A percentile compares a stretch with the other conserved stretches of the same genome.
Conservation (phyloP, 2,888 invertebrate genomes). For the Tillus elongatus region DNA sequence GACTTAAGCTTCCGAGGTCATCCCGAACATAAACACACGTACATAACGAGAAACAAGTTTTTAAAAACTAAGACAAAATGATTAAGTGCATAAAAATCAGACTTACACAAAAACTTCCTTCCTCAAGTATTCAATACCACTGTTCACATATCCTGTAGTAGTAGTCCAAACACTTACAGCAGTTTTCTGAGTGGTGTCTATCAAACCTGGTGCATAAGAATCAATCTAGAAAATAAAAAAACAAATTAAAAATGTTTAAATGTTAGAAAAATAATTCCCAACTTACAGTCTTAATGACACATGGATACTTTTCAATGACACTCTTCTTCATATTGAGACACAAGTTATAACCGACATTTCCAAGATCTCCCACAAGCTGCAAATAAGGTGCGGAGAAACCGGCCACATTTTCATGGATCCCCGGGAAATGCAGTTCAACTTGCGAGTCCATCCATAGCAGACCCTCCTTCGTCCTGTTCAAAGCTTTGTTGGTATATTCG, state of each 20-base stretch:
- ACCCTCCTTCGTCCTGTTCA: conserved; percentile 52
- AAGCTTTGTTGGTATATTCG: conserved; percentile 54
- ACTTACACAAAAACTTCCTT: conserved; percentile 76
- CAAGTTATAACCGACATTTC: conserved; percentile 47
- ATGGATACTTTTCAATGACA: conserved; percentile 40
- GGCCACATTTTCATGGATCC: conserved; percentile 50
- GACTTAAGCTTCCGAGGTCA: too few relatives aligned
- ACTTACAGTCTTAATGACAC: conserved; percentile 48
- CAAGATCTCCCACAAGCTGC: conserved; percentile 51
- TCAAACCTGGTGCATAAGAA: conserved; percentile 61
- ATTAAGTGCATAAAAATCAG: too few relatives aligned
- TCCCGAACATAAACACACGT: too few relatives aligned
- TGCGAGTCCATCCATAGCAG: conserved; percentile 56
- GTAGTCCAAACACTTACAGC: conserved; percentile 44
- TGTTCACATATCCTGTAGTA: conserved; percentile 46
- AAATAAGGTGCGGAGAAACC: conserved; percentile 54
- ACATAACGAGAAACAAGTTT: too few relatives aligned
- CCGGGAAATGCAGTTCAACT: conserved; percentile 59
- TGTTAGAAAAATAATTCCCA: too few relatives aligned
- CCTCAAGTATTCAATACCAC: conserved; percentile 53
- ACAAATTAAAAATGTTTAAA: conserved; percentile 14
- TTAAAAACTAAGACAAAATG: too few relatives aligned
- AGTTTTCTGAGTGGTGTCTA: conserved; percentile 49
- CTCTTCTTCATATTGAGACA: conserved; percentile 25
- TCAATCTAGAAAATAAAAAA: conserved; percentile 48